Evolutionary conservation across 2,797 vertebrate species (phyloP), one percentile per base, ranked within the genome.

Genomic region (Alosa sapidissima): DNA sequence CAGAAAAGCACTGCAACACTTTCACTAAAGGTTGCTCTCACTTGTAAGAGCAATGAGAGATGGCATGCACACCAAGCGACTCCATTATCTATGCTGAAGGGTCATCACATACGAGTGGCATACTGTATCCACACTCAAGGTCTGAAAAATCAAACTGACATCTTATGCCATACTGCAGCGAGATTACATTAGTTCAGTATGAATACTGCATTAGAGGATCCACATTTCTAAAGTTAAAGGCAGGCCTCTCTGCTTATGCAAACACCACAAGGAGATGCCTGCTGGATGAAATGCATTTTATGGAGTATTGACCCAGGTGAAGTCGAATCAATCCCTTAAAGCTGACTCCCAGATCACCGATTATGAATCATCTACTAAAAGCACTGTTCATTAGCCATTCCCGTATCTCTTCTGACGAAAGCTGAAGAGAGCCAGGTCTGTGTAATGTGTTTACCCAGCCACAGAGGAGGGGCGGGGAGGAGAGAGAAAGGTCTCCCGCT

Each of bases 401-500:
- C 72, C 41, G 33, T 41, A 78, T 47, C 72, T 19, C 41, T 8
- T 45, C 41, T 19, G 36, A 78, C 19, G 41, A n/a, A 45, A 78
- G 72, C 16, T 5, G 5, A 21, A 21, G 5, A 45, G 36, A 47
- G 72, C 16, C 41, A 47, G 16, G 41, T 16, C 41, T 45, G 36
- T 78, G 72, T 47, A 47, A 47, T 78, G 72, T 78, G 72, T 78
- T 45, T 78, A 45, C 33, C 33, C 68, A 21, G 24, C 81, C 5
- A 58, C 10, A 13, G 33, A 19, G 68, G 19, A 14, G n/a, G 62
- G 24, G 14, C 33, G 82, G 6, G 24, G 49, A 41, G n/a, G 5
- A 28, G 89, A 49, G 49, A 41, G n/a, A 1, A 28, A 89, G 87
- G 90, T 92, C 87, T 91, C 84, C 48, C 83, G 84, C 88, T 89